phyloP scores from a whole-genome alignment of 2,113 vertebrate genomes.

The Plecturocebus donacophilus region DNA sequence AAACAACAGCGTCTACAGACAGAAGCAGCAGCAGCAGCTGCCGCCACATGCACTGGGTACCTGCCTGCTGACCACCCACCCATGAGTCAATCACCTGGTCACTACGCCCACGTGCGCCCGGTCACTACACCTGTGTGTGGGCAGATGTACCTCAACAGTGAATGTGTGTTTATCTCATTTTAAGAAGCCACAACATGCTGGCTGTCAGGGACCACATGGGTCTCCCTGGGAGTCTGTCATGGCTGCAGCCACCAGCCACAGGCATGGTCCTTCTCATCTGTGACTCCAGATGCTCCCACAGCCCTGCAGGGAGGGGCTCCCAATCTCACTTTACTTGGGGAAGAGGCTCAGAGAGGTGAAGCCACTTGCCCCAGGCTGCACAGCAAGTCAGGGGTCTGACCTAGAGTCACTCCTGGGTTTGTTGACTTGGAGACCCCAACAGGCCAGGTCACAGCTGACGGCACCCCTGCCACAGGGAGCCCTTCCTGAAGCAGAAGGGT shows the following conservation, averaged over 20 bases:
- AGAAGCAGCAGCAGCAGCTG: background rate
- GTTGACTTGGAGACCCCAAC: background rate
- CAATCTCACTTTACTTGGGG: background rate
- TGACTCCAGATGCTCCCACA: rapidly evolving
- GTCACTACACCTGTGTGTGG: background rate
- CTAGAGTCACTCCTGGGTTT: background rate
- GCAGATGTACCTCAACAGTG: too few species aligned
- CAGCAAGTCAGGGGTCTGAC: background rate
- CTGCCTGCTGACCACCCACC: background rate
- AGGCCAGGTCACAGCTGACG: background rate
- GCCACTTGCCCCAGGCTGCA: background rate
- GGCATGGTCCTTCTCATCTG: background rate
- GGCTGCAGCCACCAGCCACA: background rate
- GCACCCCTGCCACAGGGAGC: background rate
- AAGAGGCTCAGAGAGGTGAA: background rate
- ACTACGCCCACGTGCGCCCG: background rate
- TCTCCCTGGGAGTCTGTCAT: background rate
- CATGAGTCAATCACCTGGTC: background rate
- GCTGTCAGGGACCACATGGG: background rate
- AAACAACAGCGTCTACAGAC: background rate
- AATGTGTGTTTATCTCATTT: background rate
- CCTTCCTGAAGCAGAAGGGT: background rate
- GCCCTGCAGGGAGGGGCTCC: background rate
- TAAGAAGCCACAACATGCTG: background rate
- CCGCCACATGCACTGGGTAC: background rate